Evolutionary conservation across 37 sponge, comb jelly and placozoan species (phyloP).

Genomic region (Beroe ovata): DNA sequence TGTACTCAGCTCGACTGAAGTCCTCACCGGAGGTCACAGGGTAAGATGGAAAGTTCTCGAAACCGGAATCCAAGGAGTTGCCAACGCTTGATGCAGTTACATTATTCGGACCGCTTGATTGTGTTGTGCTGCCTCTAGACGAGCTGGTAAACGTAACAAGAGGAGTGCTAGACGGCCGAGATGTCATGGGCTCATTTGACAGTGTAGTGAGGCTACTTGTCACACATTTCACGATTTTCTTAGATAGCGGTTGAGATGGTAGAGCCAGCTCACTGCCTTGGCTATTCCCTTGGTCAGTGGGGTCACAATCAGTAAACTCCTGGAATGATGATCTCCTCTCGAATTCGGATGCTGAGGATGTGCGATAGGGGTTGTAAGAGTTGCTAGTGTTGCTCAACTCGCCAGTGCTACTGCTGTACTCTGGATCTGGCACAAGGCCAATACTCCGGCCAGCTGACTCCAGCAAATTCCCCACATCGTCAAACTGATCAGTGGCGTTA

Average conservation of each 20-base stretch:
- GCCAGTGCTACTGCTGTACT: not conserved
- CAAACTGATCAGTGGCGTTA: not conserved
- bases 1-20: not conserved
- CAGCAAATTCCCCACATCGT: constrained; percentile 15
- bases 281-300: not conserved
- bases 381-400: not conserved
- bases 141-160: not conserved
- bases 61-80: not conserved
- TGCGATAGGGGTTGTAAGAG: not conserved
- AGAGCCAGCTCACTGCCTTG: not conserved
- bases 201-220: not conserved
- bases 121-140: not conserved
- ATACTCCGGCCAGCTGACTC: constrained; percentile 51
- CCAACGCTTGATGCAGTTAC: not conserved
- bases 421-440: constrained; percentile 4
- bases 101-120: not conserved
- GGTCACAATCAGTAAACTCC: constrained; percentile 15
- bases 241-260: not conserved
- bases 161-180: not conserved
- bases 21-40: not conserved
- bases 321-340: not conserved
- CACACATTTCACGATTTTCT: not conserved
- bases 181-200: not conserved
- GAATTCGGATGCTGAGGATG: not conserved
- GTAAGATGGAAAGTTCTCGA: not conserved